A percentile compares a stretch with the other conserved stretches of the same genome.
Conservation (phyloP, 2,113 vertebrate genomes). For the Phaethon lepturus region DNA sequence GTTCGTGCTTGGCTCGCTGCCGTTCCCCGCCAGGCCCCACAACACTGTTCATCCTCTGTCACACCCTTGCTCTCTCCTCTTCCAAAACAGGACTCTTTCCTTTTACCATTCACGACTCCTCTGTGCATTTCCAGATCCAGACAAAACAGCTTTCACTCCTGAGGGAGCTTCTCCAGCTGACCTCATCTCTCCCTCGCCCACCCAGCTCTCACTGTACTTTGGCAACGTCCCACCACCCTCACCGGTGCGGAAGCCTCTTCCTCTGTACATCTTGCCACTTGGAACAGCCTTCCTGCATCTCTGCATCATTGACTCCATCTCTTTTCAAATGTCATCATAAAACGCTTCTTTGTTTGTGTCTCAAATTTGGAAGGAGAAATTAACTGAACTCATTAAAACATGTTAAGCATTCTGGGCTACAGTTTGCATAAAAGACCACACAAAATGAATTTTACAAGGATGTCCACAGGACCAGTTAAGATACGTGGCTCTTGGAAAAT, state of each 20-base stretch:
- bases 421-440: neutral
- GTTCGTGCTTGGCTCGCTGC: fast-evolving
- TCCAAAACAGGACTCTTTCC: neutral
- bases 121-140: neutral
- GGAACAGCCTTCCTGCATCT: slow-evolving; percentile 12
- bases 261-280: neutral
- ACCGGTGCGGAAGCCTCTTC: neutral
- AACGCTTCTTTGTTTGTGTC: neutral
- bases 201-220: neutral
- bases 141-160: neutral
- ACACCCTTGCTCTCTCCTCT: neutral
- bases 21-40: neutral
- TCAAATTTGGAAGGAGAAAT: neutral
- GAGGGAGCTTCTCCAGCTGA: neutral
- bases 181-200: slow-evolving; percentile 2
- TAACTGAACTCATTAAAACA: slow-evolving; percentile 16
- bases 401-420: neutral
- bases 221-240: neutral
- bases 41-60: fast-evolving
- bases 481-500: neutral
- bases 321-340: neutral
- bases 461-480: neutral
- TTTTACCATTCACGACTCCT: neutral
- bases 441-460: neutral
- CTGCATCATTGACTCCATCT: slow-evolving; percentile 7